Evolutionary conservation across 2,888 invertebrate genomes (phyloP), one percentile per base, ranked within the genome.

Genomic region (Brassicogethes aeneus): DNA sequence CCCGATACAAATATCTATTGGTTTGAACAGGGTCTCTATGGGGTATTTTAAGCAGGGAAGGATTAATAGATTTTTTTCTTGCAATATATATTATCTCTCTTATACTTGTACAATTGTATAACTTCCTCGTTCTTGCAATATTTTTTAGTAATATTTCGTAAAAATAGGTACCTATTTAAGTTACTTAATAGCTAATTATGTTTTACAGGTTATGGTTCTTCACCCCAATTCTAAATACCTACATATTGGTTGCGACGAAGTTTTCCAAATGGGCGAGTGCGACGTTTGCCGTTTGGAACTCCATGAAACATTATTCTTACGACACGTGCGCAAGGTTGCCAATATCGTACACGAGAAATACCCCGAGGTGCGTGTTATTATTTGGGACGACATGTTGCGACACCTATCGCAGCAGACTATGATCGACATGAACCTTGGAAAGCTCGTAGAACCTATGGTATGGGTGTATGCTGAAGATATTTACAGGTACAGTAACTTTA

Each of bases 321-420:
- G 71, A 17, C 82, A 83, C 59, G 77, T 82, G 5, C 70, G 71
- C 2, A 70, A 71, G 44, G 73, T 82, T 15, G 77, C 77, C 3
- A 69, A 68, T 34, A 73, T 79, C 47, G 73, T 85, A 10, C 74
- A 73, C 34, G 66, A 69, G 7, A 74, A 71, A 36, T 77, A 79
- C 66, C 73, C 76, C 0, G 66, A 71, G 13, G 60, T 82, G 14
- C 73, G 71, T 12, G 71, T 81, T 1, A 76, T 87, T 42, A 79
- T 87, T 55, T 87, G 87, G 87, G 86, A 87, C 56, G 87, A 87
- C 60, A 86, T 87, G 84, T 63, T 87, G 40, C 66, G 85, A 1
- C 77, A 79, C 52, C 70, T 82, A 49, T 70, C 77, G 2, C 64
- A 75, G 34, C 73, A 75, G 45, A 72, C 73, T 44, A 68, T 82